phyloP scores from a whole-genome alignment of 53 echinoderm and acorn worm genomes.

The Apostichopus leukothele region DNA sequence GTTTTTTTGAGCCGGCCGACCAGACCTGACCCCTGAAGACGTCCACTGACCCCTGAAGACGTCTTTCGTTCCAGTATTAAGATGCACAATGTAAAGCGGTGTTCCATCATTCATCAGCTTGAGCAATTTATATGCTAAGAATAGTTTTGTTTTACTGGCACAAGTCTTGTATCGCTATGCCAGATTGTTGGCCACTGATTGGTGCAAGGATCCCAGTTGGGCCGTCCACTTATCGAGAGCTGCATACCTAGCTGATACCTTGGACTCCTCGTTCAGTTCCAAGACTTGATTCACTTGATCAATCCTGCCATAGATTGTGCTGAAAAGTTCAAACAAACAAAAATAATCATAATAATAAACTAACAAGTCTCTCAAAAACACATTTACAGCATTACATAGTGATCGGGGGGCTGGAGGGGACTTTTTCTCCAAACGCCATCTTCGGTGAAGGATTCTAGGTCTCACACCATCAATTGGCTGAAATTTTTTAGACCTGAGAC shows the following conservation, averaged over 20 bases:
- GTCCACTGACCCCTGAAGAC: too few relatives aligned
- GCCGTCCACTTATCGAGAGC: constrained; percentile 95
- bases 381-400: too few relatives aligned
- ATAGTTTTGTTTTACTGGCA: not conserved
- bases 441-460: too few relatives aligned
- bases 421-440: too few relatives aligned
- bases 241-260: constrained; percentile 86
- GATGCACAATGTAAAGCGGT: not conserved
- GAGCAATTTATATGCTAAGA: not conserved
- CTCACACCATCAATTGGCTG: too few relatives aligned
- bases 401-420: too few relatives aligned
- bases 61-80: too few relatives aligned
- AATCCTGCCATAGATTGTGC: constrained; percentile 98
- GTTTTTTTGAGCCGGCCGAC: too few relatives aligned
- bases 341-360: too few relatives aligned
- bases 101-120: not conserved
- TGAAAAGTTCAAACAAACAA: constrained; percentile 3
- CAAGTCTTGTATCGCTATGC: constrained; percentile 48
- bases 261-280: constrained; percentile 88
- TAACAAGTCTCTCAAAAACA: too few relatives aligned
- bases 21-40: too few relatives aligned
- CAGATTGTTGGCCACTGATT: constrained; percentile 98
- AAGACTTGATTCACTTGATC: constrained; percentile 98
- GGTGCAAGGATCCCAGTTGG: constrained; percentile 94
- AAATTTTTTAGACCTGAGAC: too few relatives aligned